A percentile compares a stretch with the other conserved stretches of the same genome.
Evolutionary conservation across 1,140 invertebrate genomes (phyloP).

Genomic region (Periplaneta americana): DNA sequence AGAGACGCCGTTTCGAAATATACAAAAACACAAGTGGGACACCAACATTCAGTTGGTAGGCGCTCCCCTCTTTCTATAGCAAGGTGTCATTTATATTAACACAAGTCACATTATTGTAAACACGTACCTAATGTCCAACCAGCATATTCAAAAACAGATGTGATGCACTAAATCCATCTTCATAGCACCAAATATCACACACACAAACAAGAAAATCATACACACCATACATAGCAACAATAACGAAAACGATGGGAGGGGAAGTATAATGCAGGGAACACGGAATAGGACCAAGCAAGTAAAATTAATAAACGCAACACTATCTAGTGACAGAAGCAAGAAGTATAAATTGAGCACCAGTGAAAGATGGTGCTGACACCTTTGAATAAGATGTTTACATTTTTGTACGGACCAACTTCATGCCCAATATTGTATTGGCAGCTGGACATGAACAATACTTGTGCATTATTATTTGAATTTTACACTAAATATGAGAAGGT

Average conservation of each 20-base stretch:
- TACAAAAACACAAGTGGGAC: background rate
- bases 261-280: background rate
- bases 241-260: background rate
- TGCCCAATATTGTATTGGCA: no score
- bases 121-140: background rate
- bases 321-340: no score
- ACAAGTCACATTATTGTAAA: background rate
- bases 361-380: no score
- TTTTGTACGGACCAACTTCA: no score
- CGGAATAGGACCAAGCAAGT: background rate
- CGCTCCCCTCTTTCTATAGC: background rate
- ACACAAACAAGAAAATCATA: background rate
- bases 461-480: no score
- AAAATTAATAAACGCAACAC: background rate
- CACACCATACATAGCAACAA: background rate
- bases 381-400: no score
- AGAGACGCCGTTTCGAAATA: background rate
- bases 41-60: background rate
- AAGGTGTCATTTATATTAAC: background rate
- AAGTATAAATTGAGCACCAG: no score
- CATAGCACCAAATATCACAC: background rate
- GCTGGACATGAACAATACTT: no score
- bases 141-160: background rate
- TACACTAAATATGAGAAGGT: no score
- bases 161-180: background rate